phyloP scores from a whole-genome alignment of 1,140 invertebrate species.

The Mycetomoellerius zeteki region DNA sequence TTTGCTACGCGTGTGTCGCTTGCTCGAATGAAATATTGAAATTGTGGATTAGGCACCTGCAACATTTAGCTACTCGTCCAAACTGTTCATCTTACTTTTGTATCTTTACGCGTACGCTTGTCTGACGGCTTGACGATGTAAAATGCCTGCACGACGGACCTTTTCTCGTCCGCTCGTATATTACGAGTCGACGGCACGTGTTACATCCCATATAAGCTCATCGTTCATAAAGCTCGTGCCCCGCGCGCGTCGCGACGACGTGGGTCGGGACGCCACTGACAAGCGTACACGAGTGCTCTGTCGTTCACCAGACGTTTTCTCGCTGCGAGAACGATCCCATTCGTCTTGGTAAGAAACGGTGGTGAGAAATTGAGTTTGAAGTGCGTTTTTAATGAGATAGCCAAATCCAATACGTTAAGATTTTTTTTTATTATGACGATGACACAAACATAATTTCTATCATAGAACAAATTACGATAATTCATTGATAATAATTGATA shows the following conservation, averaged over 20 bases:
- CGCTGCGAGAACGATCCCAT: constrained; percentile 49
- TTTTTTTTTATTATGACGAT: not conserved
- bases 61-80: constrained; percentile 34
- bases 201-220: constrained; percentile 75
- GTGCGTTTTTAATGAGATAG: constrained; percentile 14
- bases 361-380: constrained; percentile 52
- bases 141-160: constrained; percentile 60
- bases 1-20: constrained; percentile 12
- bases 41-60: constrained; percentile 46
- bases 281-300: constrained; percentile 57
- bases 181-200: constrained; percentile 74
- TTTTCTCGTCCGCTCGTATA: constrained; percentile 68
- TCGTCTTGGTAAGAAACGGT: constrained; percentile 52
- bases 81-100: constrained; percentile 58
- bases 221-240: constrained; percentile 74
- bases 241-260: constrained; percentile 41
- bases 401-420: not conserved
- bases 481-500: not conserved
- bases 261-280: constrained; percentile 59
- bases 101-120: constrained; percentile 38
- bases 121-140: constrained; percentile 60
- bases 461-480: not conserved
- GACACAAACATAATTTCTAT: not conserved
- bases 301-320: constrained; percentile 49
- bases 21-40: constrained; percentile 36